Evolutionary conservation across 2,113 vertebrate genomes (phyloP), one percentile per base, ranked within the genome.

Genomic region (Plecotus auritus): DNA sequence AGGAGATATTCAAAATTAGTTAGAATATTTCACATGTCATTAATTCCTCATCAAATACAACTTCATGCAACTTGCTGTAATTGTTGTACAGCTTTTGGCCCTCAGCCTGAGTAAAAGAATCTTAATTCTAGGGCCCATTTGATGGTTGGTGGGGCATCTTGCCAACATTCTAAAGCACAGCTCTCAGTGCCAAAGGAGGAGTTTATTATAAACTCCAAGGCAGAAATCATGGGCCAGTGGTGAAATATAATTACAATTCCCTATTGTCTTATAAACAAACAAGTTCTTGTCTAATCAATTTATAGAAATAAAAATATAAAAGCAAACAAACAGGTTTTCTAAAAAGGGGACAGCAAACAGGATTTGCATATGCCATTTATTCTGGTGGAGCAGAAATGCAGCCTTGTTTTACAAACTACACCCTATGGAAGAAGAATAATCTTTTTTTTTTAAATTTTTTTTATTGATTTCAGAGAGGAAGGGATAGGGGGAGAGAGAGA

Each of bases 241-340:
- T 80, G 37, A 93, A 87, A 94, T 77, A 92, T 82, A 92, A 97
- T 97, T 96, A 93, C 3, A 92, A 45, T 45, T 90, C 59, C 93
- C 59, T 72, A 51, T 85, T 95, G 92, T 90, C 37, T 84, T 93
- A 84, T 72, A 93, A 92, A 54, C 37, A 87, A 96, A 85, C 20
- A 93, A 80, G 35, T 88, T 84, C 4, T 26, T 95, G 6, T 14
- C 30, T 94, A 90, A 95, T 96, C 59, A 91, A 84, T 61, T 94
- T 95, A 74, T 1, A 82, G 59, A 94, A 81, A 88, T 64, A 95
- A 85, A 93, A 59, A 84, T 45, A 72, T 69, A 92, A 94, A 96
- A 77, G 37, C 18, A 94, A 96, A 93, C 67, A 96, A 90, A 5
- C 64, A 49, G 32, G 1, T 17, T 67, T 91, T 23, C 69, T 84